phyloP scores from a whole-genome alignment of 2,113 vertebrate species.

The Hassar affinis region DNA sequence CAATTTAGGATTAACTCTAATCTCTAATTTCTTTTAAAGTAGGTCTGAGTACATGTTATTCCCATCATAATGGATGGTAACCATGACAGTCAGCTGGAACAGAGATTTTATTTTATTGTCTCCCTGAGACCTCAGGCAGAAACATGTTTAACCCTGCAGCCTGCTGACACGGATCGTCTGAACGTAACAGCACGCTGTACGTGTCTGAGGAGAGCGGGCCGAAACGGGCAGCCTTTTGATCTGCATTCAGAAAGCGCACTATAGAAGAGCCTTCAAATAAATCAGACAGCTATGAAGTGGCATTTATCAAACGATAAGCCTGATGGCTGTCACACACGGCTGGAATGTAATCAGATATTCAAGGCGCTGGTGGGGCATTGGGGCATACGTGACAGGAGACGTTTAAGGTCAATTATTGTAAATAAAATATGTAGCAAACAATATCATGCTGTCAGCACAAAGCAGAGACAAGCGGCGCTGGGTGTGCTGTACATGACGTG shows the following conservation, averaged over 20 bases:
- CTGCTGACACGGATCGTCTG: conserved; percentile 47
- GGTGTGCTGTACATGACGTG: not conserved
- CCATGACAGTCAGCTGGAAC: conserved; percentile 6
- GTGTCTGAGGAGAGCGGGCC: conserved; percentile 49
- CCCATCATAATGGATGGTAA: conserved; percentile 20
- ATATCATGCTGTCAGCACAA: not conserved
- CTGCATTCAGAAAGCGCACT: conserved; percentile 24
- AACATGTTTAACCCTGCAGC: not conserved
- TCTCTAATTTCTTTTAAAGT: conserved; percentile 24
- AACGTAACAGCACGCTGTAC: conserved; percentile 58
- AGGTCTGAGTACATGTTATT: conserved; percentile 9
- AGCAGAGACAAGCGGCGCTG: not conserved
- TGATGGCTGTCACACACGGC: conserved; percentile 56
- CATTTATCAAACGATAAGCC: conserved; percentile 60
- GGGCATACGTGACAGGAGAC: not conserved
- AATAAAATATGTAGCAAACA: conserved; percentile 30
- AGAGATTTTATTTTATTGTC: conserved; percentile 15
- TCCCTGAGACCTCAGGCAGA: conserved; percentile 59
- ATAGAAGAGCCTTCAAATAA: conserved; percentile 34
- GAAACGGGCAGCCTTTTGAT: conserved; percentile 40
- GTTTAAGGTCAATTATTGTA: conserved; percentile 16
- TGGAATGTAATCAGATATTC: conserved; percentile 58
- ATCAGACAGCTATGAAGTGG: conserved; percentile 52
- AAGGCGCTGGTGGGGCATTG: not conserved
- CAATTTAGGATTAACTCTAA: not conserved